A percentile compares a stretch with the other conserved stretches of the same genome.
phyloP scores from a whole-genome alignment of 2,888 invertebrate genomes.

The Phortica magna region DNA sequence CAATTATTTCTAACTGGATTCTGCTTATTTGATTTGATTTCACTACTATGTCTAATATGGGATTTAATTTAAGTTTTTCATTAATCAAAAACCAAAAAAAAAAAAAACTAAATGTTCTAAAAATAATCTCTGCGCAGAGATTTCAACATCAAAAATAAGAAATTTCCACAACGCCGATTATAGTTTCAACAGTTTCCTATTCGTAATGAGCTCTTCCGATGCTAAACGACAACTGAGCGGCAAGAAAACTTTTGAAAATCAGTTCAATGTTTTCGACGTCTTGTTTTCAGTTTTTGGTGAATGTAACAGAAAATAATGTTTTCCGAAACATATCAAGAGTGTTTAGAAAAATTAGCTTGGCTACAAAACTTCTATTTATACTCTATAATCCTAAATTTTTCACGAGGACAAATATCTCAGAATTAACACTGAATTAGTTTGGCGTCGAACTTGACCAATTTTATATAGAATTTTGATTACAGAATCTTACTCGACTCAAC shows the following conservation, averaged over 20 bases:
- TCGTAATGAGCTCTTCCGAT: slow-evolving; percentile 48
- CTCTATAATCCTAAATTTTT: too few relatives aligned
- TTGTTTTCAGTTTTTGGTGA: too few relatives aligned
- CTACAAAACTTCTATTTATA: too few relatives aligned
- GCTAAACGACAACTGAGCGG: slow-evolving; percentile 57
- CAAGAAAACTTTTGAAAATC: slow-evolving; percentile 24
- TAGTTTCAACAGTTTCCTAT: slow-evolving; percentile 32
- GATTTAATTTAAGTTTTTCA: neutral
- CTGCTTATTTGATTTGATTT: slow-evolving; percentile 27
- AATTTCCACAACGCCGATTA: slow-evolving; percentile 39
- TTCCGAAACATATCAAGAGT: too few relatives aligned
- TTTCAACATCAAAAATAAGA: slow-evolving; percentile 36
- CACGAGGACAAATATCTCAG: too few relatives aligned
- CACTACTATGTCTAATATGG: slow-evolving; percentile 22
- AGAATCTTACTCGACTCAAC: neutral
- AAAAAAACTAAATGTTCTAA: slow-evolving; percentile 60
- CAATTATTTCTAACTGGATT: too few relatives aligned
- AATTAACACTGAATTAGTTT: too few relatives aligned
- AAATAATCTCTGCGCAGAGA: slow-evolving; percentile 56
- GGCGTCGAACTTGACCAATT: too few relatives aligned
- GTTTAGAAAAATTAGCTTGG: too few relatives aligned
- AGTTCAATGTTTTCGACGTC: neutral
- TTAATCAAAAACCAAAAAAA: slow-evolving; percentile 12
- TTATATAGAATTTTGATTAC: neutral
- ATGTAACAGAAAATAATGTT: too few relatives aligned